These are phyloP conservation scores for Leucosticte australis DNA, from an alignment of 2,113 vertebrate genomes.

Conservation along the genomic window DNA sequence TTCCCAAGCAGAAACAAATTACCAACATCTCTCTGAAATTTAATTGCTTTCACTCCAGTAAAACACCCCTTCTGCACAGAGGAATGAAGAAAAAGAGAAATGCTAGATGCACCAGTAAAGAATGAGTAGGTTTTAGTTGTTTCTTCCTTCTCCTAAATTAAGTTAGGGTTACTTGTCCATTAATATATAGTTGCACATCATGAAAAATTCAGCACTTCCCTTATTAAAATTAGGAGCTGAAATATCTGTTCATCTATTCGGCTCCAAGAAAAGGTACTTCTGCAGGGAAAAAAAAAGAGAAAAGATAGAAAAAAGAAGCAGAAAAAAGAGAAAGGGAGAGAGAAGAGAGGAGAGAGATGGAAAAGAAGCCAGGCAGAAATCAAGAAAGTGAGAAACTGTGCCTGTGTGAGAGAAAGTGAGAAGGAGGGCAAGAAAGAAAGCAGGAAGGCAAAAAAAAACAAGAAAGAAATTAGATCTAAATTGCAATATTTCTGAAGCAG, in stretches of 20 bases:
- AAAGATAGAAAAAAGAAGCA: neutral
- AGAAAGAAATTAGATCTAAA: neutral
- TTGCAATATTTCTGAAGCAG: neutral
- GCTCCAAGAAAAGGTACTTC: neutral
- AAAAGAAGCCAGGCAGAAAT: neutral
- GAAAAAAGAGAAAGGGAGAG: neutral
- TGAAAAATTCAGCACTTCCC: neutral
- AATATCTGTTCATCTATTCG: neutral
- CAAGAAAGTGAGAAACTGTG: neutral
- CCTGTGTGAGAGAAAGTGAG: neutral
- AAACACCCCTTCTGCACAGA: neutral
- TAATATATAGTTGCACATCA: neutral
- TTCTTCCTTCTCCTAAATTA: neutral
- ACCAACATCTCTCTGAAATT: conserved; percentile 1
- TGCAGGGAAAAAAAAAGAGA: neutral
- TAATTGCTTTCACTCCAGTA: conserved; percentile 16
- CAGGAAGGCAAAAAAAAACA: neutral
- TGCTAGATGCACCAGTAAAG: neutral
- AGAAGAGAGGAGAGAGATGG: neutral
- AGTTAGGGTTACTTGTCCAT: neutral
- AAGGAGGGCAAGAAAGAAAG: neutral
- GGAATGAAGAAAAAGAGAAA: conserved; percentile 3
- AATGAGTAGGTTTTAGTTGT: neutral
- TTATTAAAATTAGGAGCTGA: neutral
- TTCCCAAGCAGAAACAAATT: conserved; percentile 47